phyloP scores from a whole-genome alignment of 2,888 invertebrate species.

The Diploptera punctata region DNA sequence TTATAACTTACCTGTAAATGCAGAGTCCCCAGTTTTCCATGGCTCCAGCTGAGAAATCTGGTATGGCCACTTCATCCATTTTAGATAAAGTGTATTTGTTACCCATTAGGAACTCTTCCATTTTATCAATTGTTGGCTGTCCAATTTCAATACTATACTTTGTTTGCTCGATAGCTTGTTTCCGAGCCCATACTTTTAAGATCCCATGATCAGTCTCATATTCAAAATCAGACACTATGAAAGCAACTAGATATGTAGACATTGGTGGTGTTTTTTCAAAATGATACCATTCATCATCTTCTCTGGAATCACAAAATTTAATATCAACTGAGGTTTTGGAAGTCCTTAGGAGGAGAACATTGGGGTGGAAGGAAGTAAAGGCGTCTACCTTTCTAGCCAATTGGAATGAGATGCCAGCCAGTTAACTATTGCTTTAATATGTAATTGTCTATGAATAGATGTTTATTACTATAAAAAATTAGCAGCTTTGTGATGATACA shows the following conservation, averaged over 20 bases:
- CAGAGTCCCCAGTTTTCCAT: slow-evolving; percentile 81
- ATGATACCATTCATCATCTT: neutral
- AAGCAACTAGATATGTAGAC: slow-evolving; percentile 66
- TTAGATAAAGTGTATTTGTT: slow-evolving; percentile 55
- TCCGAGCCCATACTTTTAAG: slow-evolving; percentile 31
- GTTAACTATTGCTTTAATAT: too few relatives aligned
- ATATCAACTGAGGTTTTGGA: too few relatives aligned
- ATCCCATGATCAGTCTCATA: neutral
- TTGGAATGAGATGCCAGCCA: too few relatives aligned
- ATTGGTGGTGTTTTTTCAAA: slow-evolving; percentile 63
- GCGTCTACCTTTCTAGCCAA: too few relatives aligned
- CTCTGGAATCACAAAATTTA: too few relatives aligned
- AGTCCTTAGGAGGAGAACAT: too few relatives aligned
- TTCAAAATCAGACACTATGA: slow-evolving; percentile 48
- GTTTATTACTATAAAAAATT: too few relatives aligned
- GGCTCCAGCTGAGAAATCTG: slow-evolving; percentile 53
- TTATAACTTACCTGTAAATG: slow-evolving; percentile 71
- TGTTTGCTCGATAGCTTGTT: slow-evolving; percentile 49
- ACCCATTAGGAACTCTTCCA: slow-evolving; percentile 54
- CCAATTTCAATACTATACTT: slow-evolving; percentile 58
- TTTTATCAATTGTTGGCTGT: slow-evolving; percentile 45
- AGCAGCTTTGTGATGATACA: too few relatives aligned
- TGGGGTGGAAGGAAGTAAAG: too few relatives aligned
- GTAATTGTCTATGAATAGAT: too few relatives aligned
- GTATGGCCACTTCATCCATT: slow-evolving; percentile 56